Evolutionary conservation across 2,113 vertebrate genomes (phyloP).

Genomic region (Chrysochloris asiatica): DNA sequence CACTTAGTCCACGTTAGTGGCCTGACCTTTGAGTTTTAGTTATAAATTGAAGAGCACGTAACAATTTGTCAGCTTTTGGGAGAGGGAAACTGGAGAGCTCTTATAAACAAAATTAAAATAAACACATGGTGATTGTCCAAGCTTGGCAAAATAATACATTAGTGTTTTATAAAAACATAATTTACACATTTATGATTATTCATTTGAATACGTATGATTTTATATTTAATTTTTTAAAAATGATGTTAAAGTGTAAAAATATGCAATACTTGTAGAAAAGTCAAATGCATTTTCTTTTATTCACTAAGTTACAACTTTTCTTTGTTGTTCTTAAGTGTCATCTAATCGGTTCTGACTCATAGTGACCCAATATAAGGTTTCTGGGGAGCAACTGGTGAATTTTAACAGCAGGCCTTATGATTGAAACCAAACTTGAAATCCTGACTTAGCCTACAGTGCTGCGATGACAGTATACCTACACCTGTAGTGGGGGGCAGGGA

Average conservation of each 20-base stretch:
- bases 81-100: conserved; percentile 27
- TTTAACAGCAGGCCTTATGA: too few relatives aligned
- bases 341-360: too few relatives aligned
- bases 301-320: background rate
- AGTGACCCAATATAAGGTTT: too few relatives aligned
- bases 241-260: conserved; percentile 29
- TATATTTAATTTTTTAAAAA: background rate
- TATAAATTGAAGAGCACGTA: background rate
- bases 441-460: background rate
- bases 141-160: background rate
- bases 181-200: background rate
- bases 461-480: background rate
- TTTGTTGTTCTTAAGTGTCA: background rate
- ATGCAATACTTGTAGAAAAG: conserved; percentile 4
- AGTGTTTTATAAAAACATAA: conserved; percentile 4
- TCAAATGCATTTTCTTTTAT: background rate
- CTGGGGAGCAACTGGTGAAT: too few relatives aligned
- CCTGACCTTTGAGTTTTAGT: background rate
- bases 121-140: background rate
- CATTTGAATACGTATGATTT: background rate
- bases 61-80: conserved; percentile 5
- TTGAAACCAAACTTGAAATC: too few relatives aligned
- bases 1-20: background rate
- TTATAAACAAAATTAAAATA: background rate
- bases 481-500: background rate